phyloP scores from a whole-genome alignment of 1,140 invertebrate species.

The Drosophila repleta region DNA sequence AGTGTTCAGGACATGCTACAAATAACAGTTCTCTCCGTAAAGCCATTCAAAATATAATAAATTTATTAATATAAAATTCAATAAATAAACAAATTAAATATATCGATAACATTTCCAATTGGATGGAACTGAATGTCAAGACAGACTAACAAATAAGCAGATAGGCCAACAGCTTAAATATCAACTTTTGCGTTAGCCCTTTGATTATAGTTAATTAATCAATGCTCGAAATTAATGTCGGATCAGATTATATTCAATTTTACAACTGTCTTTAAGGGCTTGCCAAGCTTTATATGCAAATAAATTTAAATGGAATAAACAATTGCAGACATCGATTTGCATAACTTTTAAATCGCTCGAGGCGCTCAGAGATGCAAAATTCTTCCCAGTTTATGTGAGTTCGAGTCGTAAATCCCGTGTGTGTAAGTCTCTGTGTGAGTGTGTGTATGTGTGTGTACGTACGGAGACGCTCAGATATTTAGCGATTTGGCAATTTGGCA shows the following conservation, averaged over 20 bases:
- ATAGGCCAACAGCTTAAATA: too few species aligned
- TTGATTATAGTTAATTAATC: background rate
- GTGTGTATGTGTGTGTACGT: background rate
- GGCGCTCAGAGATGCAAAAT: constrained; percentile 34
- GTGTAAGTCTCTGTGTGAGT: constrained; percentile 47
- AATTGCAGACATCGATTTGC: constrained; percentile 57
- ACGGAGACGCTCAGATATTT: constrained; percentile 12
- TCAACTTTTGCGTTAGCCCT: too few species aligned
- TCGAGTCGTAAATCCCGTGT: constrained; percentile 50
- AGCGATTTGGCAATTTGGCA: constrained; percentile 54
- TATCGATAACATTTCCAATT: too few species aligned
- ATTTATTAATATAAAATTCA: too few species aligned
- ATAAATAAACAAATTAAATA: too few species aligned
- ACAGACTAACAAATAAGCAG: too few species aligned
- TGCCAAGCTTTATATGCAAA: constrained; percentile 67
- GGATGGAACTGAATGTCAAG: too few species aligned
- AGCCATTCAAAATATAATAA: too few species aligned
- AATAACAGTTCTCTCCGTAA: background rate
- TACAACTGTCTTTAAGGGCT: background rate
- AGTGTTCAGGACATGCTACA: background rate
- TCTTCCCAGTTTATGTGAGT: constrained; percentile 27
- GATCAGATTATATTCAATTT: constrained; percentile 32
- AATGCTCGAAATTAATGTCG: background rate
- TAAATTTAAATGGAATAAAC: constrained; percentile 61
- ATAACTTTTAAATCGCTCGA: constrained; percentile 28